These are phyloP conservation scores for Aporophyla lueneburgensis DNA, from an alignment of 2,888 invertebrate species.

Conservation along the genomic window DNA sequence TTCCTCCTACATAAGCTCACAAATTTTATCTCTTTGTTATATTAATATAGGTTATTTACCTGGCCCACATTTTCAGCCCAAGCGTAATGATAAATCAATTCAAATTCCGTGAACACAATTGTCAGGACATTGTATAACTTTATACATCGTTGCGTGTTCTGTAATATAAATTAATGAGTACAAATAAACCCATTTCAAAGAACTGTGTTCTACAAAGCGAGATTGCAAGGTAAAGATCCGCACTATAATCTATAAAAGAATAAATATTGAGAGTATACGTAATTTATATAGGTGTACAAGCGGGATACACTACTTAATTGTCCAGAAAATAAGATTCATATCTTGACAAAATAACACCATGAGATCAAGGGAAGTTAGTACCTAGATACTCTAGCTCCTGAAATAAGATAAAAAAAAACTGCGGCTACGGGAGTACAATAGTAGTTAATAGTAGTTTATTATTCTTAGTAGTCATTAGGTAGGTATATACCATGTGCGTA, in stretches of 20 bases:
- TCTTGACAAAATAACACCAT: background rate
- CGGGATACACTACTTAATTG: background rate
- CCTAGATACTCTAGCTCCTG: background rate
- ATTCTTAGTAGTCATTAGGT: background rate
- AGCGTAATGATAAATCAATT: conserved; percentile 95
- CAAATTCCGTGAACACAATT: conserved; percentile 95
- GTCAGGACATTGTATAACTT: conserved; percentile 95
- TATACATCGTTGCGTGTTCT: conserved; percentile 94
- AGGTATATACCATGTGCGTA: conserved; percentile 80
- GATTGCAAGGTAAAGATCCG: background rate
- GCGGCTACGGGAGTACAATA: background rate
- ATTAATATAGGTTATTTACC: conserved; percentile 78
- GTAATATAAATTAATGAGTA: conserved; percentile 73
- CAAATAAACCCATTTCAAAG: background rate
- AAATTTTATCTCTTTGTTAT: background rate
- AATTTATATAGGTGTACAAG: too few relatives aligned
- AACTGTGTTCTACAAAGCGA: background rate
- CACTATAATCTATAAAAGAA: background rate
- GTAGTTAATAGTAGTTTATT: background rate
- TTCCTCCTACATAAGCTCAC: background rate
- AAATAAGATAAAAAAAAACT: conserved; percentile 11
- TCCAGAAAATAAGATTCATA: background rate
- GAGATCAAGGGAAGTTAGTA: background rate
- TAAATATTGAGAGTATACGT: too few relatives aligned
- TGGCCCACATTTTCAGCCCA: conserved; percentile 95